Conservation (phyloP, 2,888 invertebrate genomes). For the Nemapogon koenigi region DNA sequence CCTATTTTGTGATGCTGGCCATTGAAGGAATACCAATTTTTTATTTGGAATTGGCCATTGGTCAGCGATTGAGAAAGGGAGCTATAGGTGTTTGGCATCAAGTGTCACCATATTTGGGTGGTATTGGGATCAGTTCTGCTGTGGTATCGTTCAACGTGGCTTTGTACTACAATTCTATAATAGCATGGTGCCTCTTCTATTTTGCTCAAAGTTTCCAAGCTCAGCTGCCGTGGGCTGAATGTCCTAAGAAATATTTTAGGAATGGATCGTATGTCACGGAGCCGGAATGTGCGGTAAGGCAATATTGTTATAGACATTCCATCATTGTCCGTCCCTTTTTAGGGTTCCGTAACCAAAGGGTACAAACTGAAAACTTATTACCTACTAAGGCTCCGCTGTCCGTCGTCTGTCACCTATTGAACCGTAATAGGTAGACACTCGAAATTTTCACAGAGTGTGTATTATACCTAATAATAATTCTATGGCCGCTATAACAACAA, state of each 20-base stretch:
- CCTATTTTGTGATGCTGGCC: conserved; percentile 93
- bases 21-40: conserved; percentile 96
- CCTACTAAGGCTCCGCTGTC: no score
- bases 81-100: conserved; percentile 96
- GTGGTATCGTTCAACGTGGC: conserved; percentile 97
- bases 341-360: no score
- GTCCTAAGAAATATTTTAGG: conserved; percentile 81
- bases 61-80: conserved; percentile 90
- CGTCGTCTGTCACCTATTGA: no score
- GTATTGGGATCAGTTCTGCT: conserved; percentile 92
- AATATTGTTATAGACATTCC: conserved; percentile 3
- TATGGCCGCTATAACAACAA: no score
- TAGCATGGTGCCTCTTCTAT: conserved; percentile 97
- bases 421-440: no score
- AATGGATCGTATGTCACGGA: conserved; percentile 82
- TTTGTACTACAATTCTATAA: conserved; percentile 96
- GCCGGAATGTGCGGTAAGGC: conserved; percentile 82
- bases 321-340: no score
- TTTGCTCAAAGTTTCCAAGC: conserved; percentile 93
- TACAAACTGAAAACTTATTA: no score
- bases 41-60: conserved; percentile 94
- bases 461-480: no score
- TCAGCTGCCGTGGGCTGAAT: conserved; percentile 90
- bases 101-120: conserved; percentile 86
- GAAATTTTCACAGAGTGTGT: no score